Evolutionary conservation across 2,797 vertebrate genomes (phyloP).

Genomic region (Syngnathus acus): DNA sequence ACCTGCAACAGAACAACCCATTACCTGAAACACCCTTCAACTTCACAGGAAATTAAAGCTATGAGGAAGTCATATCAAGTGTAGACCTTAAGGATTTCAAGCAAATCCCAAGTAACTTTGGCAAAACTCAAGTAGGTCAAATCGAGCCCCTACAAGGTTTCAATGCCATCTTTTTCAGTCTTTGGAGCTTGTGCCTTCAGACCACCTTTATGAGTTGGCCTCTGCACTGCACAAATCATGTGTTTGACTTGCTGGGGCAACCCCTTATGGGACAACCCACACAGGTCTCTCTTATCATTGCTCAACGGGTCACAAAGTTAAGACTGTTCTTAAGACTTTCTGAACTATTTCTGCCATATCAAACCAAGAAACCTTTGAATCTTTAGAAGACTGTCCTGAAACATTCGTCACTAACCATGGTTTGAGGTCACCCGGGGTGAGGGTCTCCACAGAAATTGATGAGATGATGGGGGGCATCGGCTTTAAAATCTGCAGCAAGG

Average conservation of each 20-base stretch:
- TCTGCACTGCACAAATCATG: no score
- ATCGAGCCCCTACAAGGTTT: neutral
- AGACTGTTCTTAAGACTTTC: neutral
- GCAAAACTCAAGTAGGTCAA: neutral
- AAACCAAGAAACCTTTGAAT: neutral
- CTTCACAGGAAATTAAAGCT: neutral
- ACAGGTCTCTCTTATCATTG: no score
- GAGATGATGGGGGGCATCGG: slow-evolving; percentile 1
- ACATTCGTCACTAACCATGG: slow-evolving; percentile 22
- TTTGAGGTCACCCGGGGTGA: slow-evolving; percentile 14
- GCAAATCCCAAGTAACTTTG: neutral
- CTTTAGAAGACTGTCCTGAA: neutral
- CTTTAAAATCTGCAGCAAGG: slow-evolving; percentile 29
- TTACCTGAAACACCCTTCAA: neutral
- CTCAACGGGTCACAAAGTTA: neutral
- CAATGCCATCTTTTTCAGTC: neutral
- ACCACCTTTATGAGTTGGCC: no score
- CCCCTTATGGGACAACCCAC: no score
- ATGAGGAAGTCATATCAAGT: neutral
- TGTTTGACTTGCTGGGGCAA: no score
- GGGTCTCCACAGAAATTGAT: slow-evolving; percentile 11
- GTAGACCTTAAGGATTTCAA: neutral
- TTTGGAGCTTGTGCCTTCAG: no score
- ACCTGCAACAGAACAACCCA: slow-evolving; percentile 31
- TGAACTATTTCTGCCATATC: neutral